Evolutionary conservation across 2,113 vertebrate genomes (phyloP).

Genomic region (Dicerorhinus sumatrensis): DNA sequence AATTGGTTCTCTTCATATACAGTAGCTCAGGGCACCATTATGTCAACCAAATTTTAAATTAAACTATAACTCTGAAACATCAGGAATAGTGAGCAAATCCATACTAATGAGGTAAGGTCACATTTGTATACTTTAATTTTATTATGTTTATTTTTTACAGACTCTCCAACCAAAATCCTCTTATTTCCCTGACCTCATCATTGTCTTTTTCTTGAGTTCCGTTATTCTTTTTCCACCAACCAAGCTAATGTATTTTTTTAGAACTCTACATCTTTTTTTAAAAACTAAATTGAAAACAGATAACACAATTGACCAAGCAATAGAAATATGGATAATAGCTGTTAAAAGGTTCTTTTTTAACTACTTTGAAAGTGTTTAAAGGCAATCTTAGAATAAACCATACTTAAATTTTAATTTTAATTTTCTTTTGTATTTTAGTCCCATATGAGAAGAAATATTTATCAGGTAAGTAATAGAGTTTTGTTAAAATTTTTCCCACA

Average conservation of each 20-base stretch:
- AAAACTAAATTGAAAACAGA: conserved; percentile 41
- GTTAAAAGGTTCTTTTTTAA: conserved; percentile 44
- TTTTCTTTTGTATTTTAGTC: conserved; percentile 80
- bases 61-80: conserved; percentile 31
- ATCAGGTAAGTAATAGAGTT: conserved; percentile 79
- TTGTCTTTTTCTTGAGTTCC: neutral
- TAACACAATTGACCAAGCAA: neutral
- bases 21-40: neutral
- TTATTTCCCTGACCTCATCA: neutral
- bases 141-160: neutral
- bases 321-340: neutral
- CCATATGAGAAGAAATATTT: conserved; percentile 82
- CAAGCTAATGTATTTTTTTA: conserved; percentile 26
- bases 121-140: neutral
- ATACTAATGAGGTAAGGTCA: neutral
- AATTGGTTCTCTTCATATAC: neutral
- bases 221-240: neutral
- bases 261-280: neutral
- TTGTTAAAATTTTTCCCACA: neutral
- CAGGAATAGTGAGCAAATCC: conserved; percentile 12
- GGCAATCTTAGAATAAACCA: conserved; percentile 19
- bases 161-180: neutral
- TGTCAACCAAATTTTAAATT: conserved; percentile 37
- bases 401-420: conserved; percentile 19
- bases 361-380: conserved; percentile 40